Base-by-base conservation (phyloP, 1,140 invertebrate species). In the Pogonomyrmex barbatus region DNA sequence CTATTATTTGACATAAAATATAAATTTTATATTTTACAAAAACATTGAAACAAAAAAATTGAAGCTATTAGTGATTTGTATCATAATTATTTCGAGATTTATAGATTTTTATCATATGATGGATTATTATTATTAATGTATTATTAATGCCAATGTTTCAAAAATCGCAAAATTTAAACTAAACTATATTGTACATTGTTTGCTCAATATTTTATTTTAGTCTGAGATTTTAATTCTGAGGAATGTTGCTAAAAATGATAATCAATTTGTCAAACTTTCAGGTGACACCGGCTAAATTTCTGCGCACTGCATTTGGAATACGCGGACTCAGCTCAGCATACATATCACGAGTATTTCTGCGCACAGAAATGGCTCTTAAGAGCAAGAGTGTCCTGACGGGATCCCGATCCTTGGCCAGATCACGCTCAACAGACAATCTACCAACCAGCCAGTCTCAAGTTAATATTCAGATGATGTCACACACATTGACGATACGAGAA, bases 381-480 rank as follows among this genome's bases (percentile, higher is more conserved):
- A 97, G 97, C 93, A 96, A 96, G 93, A 96, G 96, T 91, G 96
- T 97, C 91, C 95, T 97, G 86, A 96, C 96, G 81, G 97, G 97
- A 78, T 96, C 97, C 39, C 96, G 96, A 91, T 96, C 96, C 86
- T 94, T 98, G 90, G 96, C 96, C 58, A 96, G 97, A 91, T 98
- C 98, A 67, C 96, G 97, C 90, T 98, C 98, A 36, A 97, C 97
- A 63, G 98, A 98, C 94, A 98, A 98, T 95, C 95, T 98, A 89
- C 98, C 98, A 78, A 98, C 97, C 91, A 98, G 97, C 95, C 98
- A 98, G 93, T 98, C 97, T 67, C 98, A 98, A 96, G 97, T 97
- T 94, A 98, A 98, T 95, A 98, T 98, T 87, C 98, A 98, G 95
- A 98, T 98, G 98, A 97, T 98, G 96, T 98, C 98, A 24, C 97